A percentile compares a stretch with the other conserved stretches of the same genome.
Evolutionary conservation across 2,797 vertebrate genomes (phyloP).

Genomic region (Telmatherina bonti): DNA sequence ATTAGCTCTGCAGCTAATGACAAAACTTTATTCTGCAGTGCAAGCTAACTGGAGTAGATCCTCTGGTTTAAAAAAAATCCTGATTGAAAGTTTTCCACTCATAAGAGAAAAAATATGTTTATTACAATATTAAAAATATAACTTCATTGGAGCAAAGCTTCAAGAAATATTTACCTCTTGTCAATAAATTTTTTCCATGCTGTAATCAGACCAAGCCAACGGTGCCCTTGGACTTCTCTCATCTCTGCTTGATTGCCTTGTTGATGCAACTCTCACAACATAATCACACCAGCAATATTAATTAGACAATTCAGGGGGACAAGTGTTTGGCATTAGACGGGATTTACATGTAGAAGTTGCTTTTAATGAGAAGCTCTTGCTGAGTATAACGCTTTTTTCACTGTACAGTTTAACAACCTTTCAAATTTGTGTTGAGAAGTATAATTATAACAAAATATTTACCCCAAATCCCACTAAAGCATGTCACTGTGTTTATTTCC

Average conservation of each 20-base stretch:
- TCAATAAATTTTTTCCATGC: not conserved
- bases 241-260: not conserved
- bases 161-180: not conserved
- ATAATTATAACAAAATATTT: not conserved
- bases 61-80: not conserved
- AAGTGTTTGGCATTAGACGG: conserved; percentile 24
- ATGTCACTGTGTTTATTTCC: not conserved
- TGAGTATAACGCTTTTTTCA: not conserved
- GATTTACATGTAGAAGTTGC: conserved; percentile 35
- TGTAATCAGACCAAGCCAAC: not conserved
- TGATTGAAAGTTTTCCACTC: not conserved
- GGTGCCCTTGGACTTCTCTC: not conserved
- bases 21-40: not conserved
- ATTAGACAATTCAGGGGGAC: conserved; percentile 1
- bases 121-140: not conserved
- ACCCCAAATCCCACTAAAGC: not conserved
- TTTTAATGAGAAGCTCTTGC: conserved; percentile 2
- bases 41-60: not conserved
- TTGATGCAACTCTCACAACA: not conserved
- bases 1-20: not conserved
- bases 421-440: not conserved
- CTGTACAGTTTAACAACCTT: not conserved
- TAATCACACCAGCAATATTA: not conserved
- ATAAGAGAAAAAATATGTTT: not conserved
- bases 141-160: not conserved